Evolutionary conservation across 2,888 invertebrate species (phyloP).

Genomic region (Drosophila ustulata): DNA sequence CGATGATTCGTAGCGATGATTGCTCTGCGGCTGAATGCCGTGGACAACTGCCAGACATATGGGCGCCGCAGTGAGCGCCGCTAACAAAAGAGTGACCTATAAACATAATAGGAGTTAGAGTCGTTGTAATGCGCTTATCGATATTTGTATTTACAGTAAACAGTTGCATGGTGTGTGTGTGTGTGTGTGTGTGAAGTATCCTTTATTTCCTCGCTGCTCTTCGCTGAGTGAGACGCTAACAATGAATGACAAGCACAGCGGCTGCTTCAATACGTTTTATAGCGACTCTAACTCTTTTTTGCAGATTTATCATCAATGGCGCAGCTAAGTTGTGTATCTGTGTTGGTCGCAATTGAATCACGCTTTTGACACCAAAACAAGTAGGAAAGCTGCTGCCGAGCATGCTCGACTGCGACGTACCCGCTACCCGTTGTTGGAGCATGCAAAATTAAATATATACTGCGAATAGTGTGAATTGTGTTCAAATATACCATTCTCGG

Average conservation of each 20-base stretch:
- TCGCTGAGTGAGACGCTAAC: conserved; percentile 17
- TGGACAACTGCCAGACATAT: conserved; percentile 57
- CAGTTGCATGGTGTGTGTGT: conserved; percentile 20
- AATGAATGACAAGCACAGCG: conserved; percentile 46
- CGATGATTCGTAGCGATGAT: conserved; percentile 6
- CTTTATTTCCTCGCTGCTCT: background rate
- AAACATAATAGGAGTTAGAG: background rate
- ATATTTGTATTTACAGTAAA: conserved; percentile 21
- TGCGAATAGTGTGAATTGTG: too few species aligned
- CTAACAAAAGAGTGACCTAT: conserved; percentile 20
- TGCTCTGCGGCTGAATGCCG: conserved; percentile 41
- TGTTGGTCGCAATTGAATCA: conserved; percentile 52
- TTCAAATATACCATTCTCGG: too few species aligned
- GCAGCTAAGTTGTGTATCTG: conserved; percentile 6
- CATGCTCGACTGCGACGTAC: too few species aligned
- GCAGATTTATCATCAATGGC: conserved; percentile 49
- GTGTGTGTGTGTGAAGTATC: conserved; percentile 16
- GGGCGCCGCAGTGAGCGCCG: conserved; percentile 17
- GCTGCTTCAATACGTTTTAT: conserved; percentile 52
- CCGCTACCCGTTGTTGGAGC: too few species aligned
- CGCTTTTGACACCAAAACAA: conserved; percentile 27
- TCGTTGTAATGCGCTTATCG: background rate
- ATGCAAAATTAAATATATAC: too few species aligned
- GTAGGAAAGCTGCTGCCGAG: background rate
- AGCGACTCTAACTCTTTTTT: conserved; percentile 20